phyloP scores from a whole-genome alignment of 2,113 vertebrate genomes.

The Aix galericulata region DNA sequence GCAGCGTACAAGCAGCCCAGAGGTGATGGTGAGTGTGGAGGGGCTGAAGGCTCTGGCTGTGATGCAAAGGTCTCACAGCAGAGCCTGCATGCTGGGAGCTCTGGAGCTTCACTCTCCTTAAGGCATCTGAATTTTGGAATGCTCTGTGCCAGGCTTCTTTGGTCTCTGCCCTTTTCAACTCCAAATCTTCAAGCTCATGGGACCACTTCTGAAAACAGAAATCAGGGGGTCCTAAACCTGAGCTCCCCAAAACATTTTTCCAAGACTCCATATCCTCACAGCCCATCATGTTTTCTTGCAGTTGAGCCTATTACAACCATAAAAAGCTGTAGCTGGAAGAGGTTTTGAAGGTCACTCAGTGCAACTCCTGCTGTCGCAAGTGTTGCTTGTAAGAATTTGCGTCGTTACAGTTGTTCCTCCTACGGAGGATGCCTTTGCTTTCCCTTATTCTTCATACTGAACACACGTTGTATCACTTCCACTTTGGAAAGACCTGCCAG shows the following conservation, averaged over 20 bases:
- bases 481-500: neutral
- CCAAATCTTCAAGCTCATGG: neutral
- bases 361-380: neutral
- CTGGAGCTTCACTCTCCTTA: neutral
- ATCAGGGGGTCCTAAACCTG: neutral
- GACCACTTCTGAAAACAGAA: neutral
- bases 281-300: neutral
- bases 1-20: neutral
- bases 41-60: neutral
- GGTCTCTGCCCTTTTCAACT: neutral
- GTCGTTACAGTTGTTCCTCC: neutral
- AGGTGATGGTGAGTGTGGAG: rapidly evolving
- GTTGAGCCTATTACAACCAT: neutral
- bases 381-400: neutral
- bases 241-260: neutral
- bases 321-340: neutral
- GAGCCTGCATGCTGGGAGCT: neutral
- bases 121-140: neutral
- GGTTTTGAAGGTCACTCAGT: neutral
- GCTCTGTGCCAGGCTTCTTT: neutral
- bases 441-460: neutral
- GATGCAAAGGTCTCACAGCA: rapidly evolving
- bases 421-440: neutral
- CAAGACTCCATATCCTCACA: neutral
- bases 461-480: neutral